phyloP scores from a whole-genome alignment of 2,797 vertebrate genomes.

The Triplophysa yarkandensis region DNA sequence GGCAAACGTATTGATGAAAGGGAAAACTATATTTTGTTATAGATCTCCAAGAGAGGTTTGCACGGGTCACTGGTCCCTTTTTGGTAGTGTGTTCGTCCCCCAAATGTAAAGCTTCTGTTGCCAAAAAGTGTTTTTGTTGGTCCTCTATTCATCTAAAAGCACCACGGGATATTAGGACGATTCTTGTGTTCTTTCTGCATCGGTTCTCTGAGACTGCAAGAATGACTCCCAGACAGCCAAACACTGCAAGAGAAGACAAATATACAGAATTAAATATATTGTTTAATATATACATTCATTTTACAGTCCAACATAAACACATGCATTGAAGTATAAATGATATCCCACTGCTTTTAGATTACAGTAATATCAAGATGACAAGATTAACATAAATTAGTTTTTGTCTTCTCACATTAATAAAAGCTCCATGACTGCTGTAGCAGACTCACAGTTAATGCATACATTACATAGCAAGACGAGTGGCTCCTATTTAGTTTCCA shows the following conservation, averaged over 20 bases:
- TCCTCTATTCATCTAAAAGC: constrained; percentile 52
- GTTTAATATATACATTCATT: too few relatives aligned
- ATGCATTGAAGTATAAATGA: not conserved
- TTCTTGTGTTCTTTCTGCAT: constrained; percentile 68
- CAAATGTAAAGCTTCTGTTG: constrained; percentile 31
- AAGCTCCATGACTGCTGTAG: constrained; percentile 30
- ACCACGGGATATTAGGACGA: constrained; percentile 66
- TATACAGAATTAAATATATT: too few relatives aligned
- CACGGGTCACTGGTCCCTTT: not conserved
- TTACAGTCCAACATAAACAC: too few relatives aligned
- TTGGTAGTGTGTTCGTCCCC: constrained; percentile 26
- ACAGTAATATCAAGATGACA: not conserved
- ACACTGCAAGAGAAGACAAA: constrained; percentile 67
- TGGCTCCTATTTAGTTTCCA: constrained; percentile 44
- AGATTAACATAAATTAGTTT: not conserved
- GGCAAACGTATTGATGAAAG: constrained; percentile 5
- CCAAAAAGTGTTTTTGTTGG: constrained; percentile 70
- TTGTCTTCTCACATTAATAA: constrained; percentile 23
- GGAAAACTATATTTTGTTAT: constrained; percentile 13
- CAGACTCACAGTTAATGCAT: constrained; percentile 38
- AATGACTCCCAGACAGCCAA: constrained; percentile 82
- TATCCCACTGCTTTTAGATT: not conserved
- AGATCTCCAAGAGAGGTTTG: constrained; percentile 10
- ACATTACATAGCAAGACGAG: constrained; percentile 18
- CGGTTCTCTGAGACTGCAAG: constrained; percentile 73